A percentile compares a stretch with the other conserved stretches of the same genome.
phyloP scores from a whole-genome alignment of 30 jellyfish, hydroid and myxozoan genomes.

The Turritopsis rubra region DNA sequence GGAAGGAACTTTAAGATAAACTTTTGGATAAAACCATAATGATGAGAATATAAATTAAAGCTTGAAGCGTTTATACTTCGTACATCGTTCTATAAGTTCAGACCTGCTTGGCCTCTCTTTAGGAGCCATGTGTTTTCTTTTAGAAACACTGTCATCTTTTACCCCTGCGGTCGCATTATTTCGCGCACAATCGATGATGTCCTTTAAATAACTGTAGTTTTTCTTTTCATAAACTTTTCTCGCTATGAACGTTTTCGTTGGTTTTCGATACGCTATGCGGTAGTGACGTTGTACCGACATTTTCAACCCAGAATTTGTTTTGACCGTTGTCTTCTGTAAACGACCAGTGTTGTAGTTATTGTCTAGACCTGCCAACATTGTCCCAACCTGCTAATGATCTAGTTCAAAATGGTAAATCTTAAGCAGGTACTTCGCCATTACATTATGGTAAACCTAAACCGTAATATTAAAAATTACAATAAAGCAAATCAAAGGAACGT shows the following conservation, averaged over 20 bases:
- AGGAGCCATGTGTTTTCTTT: no score
- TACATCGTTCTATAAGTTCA: no score
- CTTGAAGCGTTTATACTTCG: no score
- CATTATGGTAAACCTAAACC: slow-evolving; percentile 7
- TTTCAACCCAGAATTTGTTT: not conserved
- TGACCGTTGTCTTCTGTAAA: not conserved
- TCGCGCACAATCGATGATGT: no score
- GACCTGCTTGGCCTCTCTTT: no score
- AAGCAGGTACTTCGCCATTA: not conserved
- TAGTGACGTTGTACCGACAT: not conserved
- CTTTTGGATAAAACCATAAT: no score
- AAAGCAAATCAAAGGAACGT: not conserved
- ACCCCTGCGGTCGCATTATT: no score
- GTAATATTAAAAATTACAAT: not conserved
- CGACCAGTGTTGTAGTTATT: not conserved
- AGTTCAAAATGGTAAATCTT: no score
- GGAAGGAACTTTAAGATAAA: no score
- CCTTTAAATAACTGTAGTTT: not conserved
- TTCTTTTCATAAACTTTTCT: not conserved
- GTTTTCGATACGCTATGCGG: not conserved
- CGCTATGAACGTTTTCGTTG: not conserved
- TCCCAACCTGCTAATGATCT: no score
- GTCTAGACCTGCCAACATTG: not conserved
- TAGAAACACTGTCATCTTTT: no score
- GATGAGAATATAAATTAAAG: no score